Evolutionary conservation across 2,113 vertebrate genomes (phyloP).

Genomic region (Cyanoliseus patagonus): DNA sequence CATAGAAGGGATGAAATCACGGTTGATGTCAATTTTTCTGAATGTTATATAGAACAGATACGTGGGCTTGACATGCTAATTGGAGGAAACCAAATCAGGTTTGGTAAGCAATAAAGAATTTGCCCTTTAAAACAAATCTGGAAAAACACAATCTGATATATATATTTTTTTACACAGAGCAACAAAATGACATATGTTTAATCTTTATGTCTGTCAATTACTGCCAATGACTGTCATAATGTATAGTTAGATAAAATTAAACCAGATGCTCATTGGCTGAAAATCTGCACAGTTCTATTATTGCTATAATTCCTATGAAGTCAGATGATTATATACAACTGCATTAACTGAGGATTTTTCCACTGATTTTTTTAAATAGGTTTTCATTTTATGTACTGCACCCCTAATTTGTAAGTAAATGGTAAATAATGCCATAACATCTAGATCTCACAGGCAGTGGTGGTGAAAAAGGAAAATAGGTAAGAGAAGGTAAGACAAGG

Average conservation of each 20-base stretch:
- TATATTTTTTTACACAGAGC: neutral
- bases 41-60: slow-evolving; percentile 51
- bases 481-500: neutral
- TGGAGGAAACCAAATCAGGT: slow-evolving; percentile 44
- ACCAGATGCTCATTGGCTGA: neutral
- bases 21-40: slow-evolving; percentile 27
- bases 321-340: neutral
- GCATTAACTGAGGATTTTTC: neutral
- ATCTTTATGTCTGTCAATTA: neutral
- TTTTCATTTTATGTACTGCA: neutral
- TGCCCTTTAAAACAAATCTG: slow-evolving; percentile 19
- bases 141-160: neutral
- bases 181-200: neutral
- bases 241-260: neutral
- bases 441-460: neutral
- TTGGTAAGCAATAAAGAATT: slow-evolving; percentile 37
- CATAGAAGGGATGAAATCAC: slow-evolving; percentile 48
- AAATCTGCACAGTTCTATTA: neutral
- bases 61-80: slow-evolving; percentile 43
- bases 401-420: neutral
- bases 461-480: neutral
- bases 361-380: neutral
- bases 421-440: neutral
- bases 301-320: neutral
- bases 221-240: neutral